phyloP scores from a whole-genome alignment of 1,140 invertebrate species.

The Chrysoperla carnea region DNA sequence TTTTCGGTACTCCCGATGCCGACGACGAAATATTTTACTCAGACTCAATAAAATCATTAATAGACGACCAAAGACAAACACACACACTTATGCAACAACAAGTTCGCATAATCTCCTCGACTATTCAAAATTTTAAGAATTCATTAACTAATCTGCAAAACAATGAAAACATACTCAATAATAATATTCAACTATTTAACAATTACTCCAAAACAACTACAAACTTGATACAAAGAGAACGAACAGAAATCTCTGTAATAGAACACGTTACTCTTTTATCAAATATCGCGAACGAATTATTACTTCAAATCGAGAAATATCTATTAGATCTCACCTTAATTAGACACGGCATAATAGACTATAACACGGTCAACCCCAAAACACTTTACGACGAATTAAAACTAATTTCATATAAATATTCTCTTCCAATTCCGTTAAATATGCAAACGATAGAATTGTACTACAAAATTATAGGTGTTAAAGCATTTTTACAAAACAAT shows the following conservation, averaged over 20 bases:
- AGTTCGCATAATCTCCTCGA: conserved; percentile 6
- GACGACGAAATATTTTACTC: conserved; percentile 10
- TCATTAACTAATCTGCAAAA: background rate
- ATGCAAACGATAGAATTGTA: no score
- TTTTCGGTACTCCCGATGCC: conserved; percentile 11
- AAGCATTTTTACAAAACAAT: no score
- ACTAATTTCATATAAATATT: background rate
- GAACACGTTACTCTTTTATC: conserved; percentile 3
- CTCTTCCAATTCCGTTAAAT: background rate
- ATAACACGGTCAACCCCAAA: background rate
- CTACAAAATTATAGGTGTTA: no score
- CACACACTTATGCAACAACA: conserved; percentile 9
- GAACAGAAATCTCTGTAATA: background rate
- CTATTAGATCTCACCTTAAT: background rate
- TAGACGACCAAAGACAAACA: conserved; percentile 8
- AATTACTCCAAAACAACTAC: conserved; percentile 1
- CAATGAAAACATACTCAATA: background rate
- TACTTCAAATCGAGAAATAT: background rate
- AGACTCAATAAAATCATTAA: conserved; percentile 6
- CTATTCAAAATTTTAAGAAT: conserved; percentile 8
- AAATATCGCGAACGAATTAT: conserved; percentile 6
- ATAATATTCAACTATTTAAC: conserved; percentile 1
- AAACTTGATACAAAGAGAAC: conserved; percentile 3
- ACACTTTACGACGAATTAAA: background rate
- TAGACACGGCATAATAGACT: background rate